Conservation (phyloP, 1,140 invertebrate genomes). For the Lucilia sericata region DNA sequence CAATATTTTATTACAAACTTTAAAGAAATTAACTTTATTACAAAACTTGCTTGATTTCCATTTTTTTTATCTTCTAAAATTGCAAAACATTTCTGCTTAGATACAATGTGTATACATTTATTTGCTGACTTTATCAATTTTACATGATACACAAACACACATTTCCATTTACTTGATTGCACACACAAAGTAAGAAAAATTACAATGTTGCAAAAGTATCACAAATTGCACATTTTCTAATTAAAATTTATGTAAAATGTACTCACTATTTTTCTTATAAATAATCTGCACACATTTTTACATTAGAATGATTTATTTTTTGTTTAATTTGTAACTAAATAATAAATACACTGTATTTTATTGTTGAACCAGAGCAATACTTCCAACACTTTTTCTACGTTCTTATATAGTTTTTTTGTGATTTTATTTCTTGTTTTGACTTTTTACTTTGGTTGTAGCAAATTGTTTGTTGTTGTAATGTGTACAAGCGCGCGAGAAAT, state of each 20-base stretch:
- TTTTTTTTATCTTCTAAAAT: background rate
- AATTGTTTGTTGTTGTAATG: constrained; percentile 42
- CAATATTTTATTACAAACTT: background rate
- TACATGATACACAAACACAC: background rate
- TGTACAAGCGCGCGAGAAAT: constrained; percentile 32
- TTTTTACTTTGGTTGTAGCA: constrained; percentile 47
- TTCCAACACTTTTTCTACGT: constrained; percentile 32
- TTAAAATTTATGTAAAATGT: constrained; percentile 12
- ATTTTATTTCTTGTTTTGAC: constrained; percentile 1
- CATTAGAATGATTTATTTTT: background rate
- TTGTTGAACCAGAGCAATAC: background rate
- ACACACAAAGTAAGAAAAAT: constrained; percentile 5
- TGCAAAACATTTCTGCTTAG: background rate
- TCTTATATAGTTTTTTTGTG: background rate
- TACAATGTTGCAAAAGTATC: constrained; percentile 32
- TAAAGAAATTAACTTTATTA: background rate
- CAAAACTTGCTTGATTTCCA: background rate
- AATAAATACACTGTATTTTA: background rate
- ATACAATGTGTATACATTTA: constrained; percentile 23
- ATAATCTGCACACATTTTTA: background rate
- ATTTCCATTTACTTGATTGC: constrained; percentile 30
- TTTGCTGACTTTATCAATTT: constrained; percentile 20
- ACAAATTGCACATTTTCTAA: background rate
- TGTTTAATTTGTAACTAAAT: background rate
- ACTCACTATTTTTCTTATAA: constrained; percentile 28